Conservation (phyloP, 2,888 invertebrate species). For the Zonitis immaculata region DNA sequence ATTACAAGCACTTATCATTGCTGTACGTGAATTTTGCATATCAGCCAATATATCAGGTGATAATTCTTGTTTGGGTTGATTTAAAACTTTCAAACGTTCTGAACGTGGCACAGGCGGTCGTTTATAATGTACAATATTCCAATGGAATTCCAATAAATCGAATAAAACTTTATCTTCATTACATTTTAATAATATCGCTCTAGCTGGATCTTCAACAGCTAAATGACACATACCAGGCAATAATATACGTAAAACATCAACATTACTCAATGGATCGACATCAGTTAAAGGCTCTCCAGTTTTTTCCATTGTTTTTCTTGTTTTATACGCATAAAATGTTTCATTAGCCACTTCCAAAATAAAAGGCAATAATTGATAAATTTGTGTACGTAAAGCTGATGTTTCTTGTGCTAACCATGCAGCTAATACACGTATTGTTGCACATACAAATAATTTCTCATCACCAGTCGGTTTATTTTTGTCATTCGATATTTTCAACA, state of each 20-base stretch:
- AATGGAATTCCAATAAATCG: constrained; percentile 77
- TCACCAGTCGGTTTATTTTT: constrained; percentile 67
- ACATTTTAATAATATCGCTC: constrained; percentile 70
- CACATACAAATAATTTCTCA: constrained; percentile 77
- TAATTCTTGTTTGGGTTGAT: constrained; percentile 70
- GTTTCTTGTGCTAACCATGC: constrained; percentile 93
- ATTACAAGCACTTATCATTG: constrained; percentile 85
- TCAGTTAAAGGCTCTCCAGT: constrained; percentile 49
- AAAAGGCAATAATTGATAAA: constrained; percentile 76
- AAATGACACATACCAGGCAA: constrained; percentile 87
- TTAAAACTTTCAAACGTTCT: constrained; percentile 69
- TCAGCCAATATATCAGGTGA: constrained; percentile 71
- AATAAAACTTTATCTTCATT: constrained; percentile 77
- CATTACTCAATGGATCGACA: constrained; percentile 43
- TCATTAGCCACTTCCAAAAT: constrained; percentile 76
- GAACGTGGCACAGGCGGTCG: constrained; percentile 76
- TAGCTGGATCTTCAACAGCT: constrained; percentile 83
- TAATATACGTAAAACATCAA: constrained; percentile 75
- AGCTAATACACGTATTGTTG: constrained; percentile 76
- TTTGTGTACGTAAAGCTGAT: constrained; percentile 77
- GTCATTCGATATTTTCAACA: constrained; percentile 69
- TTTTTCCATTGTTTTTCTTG: constrained; percentile 64
- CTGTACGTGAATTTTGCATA: constrained; percentile 78
- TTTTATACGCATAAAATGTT: constrained; percentile 69
- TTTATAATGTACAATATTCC: constrained; percentile 82